Evolutionary conservation across 30 jellyfish, hydroid and myxozoan species (phyloP).

Genomic region (Aurelia aurita): DNA sequence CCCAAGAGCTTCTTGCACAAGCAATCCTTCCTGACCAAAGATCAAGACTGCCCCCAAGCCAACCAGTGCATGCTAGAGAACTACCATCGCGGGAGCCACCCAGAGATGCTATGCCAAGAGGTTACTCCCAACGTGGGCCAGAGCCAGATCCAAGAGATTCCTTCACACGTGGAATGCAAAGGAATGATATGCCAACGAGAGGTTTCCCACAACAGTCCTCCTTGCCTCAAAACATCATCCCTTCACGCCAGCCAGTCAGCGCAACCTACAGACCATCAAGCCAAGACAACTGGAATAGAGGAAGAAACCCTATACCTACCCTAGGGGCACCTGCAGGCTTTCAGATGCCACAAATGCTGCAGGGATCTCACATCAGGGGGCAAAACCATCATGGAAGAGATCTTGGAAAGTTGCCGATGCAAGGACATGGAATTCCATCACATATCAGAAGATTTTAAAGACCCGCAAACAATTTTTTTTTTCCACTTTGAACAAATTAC

Average conservation of each 20-base stretch:
- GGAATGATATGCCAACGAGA: constrained; percentile 46
- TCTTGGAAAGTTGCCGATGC: constrained; percentile 45
- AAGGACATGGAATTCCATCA: constrained; percentile 60
- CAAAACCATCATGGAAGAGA: constrained; percentile 25
- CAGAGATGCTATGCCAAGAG: constrained; percentile 39
- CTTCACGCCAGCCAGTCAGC: constrained; percentile 16
- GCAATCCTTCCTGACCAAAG: constrained; percentile 54
- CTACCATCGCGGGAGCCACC: constrained; percentile 20
- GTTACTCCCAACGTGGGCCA: constrained; percentile 44
- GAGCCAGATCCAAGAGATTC: constrained; percentile 24
- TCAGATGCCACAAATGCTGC: constrained; percentile 1
- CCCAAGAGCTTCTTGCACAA: constrained; percentile 69
- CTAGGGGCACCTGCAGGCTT: constrained; percentile 24
- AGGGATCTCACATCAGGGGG: constrained; percentile 12
- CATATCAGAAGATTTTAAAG: constrained; percentile 56
- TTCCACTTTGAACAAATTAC: too few relatives aligned
- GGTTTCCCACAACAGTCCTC: constrained; percentile 31
- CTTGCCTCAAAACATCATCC: constrained; percentile 19
- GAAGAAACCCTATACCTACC: constrained; percentile 39
- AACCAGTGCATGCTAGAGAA: constrained; percentile 35
- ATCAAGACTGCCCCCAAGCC: constrained; percentile 47
- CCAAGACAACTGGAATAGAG: constrained; percentile 73
- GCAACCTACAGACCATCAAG: constrained; percentile 53
- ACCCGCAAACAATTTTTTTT: not conserved
- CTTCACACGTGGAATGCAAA: constrained; percentile 26